Percentiles rank a stretch among this genome's conserved stretches.
Evolutionary conservation across 2,113 vertebrate genomes (phyloP).

Genomic region (Thamnophis sirtalis): DNA sequence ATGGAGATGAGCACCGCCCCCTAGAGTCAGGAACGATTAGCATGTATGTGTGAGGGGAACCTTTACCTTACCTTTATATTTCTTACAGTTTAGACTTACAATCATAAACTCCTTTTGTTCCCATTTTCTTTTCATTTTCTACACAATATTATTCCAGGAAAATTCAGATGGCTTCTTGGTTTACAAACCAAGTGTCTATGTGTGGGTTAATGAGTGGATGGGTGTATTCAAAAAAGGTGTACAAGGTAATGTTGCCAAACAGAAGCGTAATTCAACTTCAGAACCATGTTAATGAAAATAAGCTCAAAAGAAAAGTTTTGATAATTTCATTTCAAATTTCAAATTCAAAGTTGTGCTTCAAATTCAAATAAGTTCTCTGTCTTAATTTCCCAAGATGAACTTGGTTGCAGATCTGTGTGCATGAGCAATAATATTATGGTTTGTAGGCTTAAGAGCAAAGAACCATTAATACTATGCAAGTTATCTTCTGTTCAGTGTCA

Average conservation of each 20-base stretch:
- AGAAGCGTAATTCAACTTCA: not conserved
- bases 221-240: not conserved
- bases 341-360: too few relatives aligned
- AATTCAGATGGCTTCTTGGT: not conserved
- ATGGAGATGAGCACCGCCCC: too few relatives aligned
- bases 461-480: not conserved
- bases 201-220: not conserved
- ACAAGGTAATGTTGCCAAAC: not conserved
- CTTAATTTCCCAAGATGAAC: not conserved
- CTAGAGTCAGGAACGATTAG: too few relatives aligned
- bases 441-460: not conserved
- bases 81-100: too few relatives aligned
- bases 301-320: not conserved
- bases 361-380: not conserved
- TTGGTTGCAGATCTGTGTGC: not conserved
- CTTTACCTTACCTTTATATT: too few relatives aligned
- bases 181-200: not conserved
- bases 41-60: too few relatives aligned
- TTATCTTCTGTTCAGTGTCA: not conserved
- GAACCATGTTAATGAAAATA: not conserved
- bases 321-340: not conserved
- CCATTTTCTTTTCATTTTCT: not conserved
- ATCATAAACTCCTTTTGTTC: not conserved
- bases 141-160: not conserved
- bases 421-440: constrained; percentile 1